These are phyloP conservation scores for Microcebus lehilahytsara DNA, from an alignment of 2,113 vertebrate genomes.

Conservation along the genomic window DNA sequence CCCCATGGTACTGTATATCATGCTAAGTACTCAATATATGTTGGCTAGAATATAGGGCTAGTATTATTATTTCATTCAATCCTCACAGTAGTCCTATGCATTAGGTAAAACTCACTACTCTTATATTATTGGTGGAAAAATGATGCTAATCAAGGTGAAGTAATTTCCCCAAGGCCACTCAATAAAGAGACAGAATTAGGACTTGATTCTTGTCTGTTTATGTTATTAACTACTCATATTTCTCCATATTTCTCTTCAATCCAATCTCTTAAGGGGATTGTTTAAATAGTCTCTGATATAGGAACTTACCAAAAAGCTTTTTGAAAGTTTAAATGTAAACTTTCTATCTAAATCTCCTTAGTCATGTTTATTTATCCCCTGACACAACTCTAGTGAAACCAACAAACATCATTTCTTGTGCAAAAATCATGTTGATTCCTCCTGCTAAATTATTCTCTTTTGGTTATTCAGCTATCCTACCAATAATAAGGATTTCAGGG, in stretches of 20 bases:
- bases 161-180: neutral
- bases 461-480: neutral
- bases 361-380: neutral
- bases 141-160: neutral
- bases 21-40: neutral
- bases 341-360: conserved; percentile 36
- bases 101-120: conserved; percentile 11
- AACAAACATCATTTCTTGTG: conserved; percentile 3
- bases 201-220: neutral
- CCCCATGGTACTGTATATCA: neutral
- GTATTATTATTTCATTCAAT: conserved; percentile 24
- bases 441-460: conserved; percentile 9
- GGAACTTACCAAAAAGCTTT: neutral
- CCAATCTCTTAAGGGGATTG: neutral
- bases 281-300: conserved; percentile 23
- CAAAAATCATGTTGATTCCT: neutral
- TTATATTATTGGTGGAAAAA: conserved; percentile 27
- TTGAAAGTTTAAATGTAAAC: conserved; percentile 23
- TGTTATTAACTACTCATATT: conserved; percentile 19
- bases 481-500: conserved; percentile 8
- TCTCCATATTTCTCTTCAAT: conserved; percentile 13
- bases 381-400: neutral
- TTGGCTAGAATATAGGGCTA: neutral
- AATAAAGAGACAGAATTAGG: conserved; percentile 33
- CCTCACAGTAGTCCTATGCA: neutral